Base-by-base conservation (phyloP, 2,113 vertebrate species). In the Oreochromis tanganicae region DNA sequence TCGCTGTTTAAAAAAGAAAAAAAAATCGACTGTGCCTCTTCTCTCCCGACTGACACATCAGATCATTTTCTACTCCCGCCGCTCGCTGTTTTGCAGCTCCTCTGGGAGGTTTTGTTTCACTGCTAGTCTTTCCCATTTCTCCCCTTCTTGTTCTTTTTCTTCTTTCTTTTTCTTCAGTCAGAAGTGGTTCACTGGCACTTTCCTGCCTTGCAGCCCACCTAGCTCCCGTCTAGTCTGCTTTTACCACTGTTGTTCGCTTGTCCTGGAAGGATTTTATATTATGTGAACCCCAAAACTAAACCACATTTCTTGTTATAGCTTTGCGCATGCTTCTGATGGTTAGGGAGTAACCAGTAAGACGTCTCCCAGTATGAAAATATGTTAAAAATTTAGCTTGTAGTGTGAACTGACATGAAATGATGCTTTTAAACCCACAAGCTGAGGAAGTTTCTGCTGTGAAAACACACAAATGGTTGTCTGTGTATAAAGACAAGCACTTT, bases 71-170 rank as follows among this genome's bases (percentile, higher is more conserved):
- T 80, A 56, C 90, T 55, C 55, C 80, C 56, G 55, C 81, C 17
- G 5, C 59, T 90, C 4, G 4, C 87, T 66, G 68, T 52, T 41
- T 9, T 66, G 73, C 84, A 17, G 57, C 83, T 88, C 85, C 80
- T 83, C 48, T 78, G 88, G 81, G 88, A 84, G 81, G 61, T 86
- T 89, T 81, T 78, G 57, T 91, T 93, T 91, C 82, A 59, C 75
- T 88, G 79, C 71, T 43, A 59, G 83, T 89, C 84, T 55, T 85
- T 85, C 55, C 81, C 88, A 80, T 86, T 89, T 83, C 81, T 82
- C 29, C 38, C 84, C 80, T 63, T 83, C 81, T 79, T 14, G 41
- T 73, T 88, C 87, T 83, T 75, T 79, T 79, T 59, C 84, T 87
- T 43, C 59, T 17, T 19, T 27, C 48, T 17, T 54, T n/a, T 36